Evolutionary conservation across 2,888 invertebrate species (phyloP), one percentile per base, ranked within the genome.

Genomic region (Drosophila melanosoma): DNA sequence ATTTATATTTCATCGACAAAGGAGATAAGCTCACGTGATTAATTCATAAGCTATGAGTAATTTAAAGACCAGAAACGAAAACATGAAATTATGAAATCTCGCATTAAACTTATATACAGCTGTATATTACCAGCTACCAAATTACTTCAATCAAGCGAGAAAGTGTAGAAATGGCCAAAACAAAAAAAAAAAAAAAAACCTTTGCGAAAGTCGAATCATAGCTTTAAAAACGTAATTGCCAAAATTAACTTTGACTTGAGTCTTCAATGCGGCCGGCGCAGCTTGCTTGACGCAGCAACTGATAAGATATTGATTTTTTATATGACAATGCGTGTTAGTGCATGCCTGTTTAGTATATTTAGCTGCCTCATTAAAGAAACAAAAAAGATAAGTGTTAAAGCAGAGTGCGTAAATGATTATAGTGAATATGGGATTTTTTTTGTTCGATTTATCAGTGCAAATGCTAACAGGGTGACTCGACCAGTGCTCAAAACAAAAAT

Each of bases 221-320:
- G 79, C 35, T 26, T 49, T 42, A 23, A 40, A 51, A 65, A 35
- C 23, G 26, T 33, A 58, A 48, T 36, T 56, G 53, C 40, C 62
- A 32, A 66, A 59, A 71, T 59, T 26, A 59, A 62, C 33, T 56
- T 66, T 35, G 26, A 68, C 57, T 54, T 60, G 36, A 11, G 33
- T 59, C 51, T 67, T 61, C 23, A 40, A 40, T 53, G 57, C 23
- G 56, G 29, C 36, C 54, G 35, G 29, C 69, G 59, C 45, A 56
- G 56, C n/a, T 56, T 38, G 38, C 56, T 56, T 56, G n/a, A 56
- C 56, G 38, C 56, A 35, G 56, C 38, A n/a, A 58, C 81, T 88
- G 84, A 84, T 84, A 84, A 88, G 83, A 76, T 84, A 84, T 83
- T 70, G 87, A 83, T 87, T 83, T 81, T 71, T 59, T 70, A 51